Percentiles rank a stretch among this genome's conserved stretches.
Conservation (phyloP, 1,140 invertebrate species). For the Metopolophium dirhodum region DNA sequence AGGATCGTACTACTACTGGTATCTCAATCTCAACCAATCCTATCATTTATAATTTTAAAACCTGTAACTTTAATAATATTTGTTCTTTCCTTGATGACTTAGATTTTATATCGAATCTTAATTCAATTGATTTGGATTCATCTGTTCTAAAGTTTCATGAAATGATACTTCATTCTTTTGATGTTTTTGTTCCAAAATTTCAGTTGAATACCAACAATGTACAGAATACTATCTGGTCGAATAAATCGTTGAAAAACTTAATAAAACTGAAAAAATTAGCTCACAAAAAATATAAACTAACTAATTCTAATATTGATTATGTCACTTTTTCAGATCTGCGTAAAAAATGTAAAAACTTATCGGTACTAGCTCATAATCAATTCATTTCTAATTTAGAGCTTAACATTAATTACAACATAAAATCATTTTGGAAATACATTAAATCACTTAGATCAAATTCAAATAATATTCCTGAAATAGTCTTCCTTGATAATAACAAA, state of each 20-base stretch:
- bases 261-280: no score
- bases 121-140: slow-evolving; percentile 7
- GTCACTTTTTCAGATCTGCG: background rate
- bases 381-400: background rate
- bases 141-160: background rate
- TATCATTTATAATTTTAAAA: slow-evolving; percentile 11
- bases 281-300: no score
- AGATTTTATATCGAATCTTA: background rate
- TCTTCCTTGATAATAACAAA: background rate
- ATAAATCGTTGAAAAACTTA: background rate
- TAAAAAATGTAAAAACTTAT: slow-evolving; percentile 1
- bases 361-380: slow-evolving; percentile 13
- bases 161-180: background rate
- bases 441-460: slow-evolving; percentile 14
- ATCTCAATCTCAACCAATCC: slow-evolving; percentile 2
- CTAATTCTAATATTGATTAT: slow-evolving; percentile 3
- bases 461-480: background rate
- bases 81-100: background rate
- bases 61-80: background rate
- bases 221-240: background rate
- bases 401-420: background rate
- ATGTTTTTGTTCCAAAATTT: background rate
- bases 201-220: background rate
- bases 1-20: background rate
- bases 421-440: slow-evolving; percentile 5